Base-by-base conservation (phyloP, 1,140 invertebrate genomes). In the Dendrolimus punctatus region DNA sequence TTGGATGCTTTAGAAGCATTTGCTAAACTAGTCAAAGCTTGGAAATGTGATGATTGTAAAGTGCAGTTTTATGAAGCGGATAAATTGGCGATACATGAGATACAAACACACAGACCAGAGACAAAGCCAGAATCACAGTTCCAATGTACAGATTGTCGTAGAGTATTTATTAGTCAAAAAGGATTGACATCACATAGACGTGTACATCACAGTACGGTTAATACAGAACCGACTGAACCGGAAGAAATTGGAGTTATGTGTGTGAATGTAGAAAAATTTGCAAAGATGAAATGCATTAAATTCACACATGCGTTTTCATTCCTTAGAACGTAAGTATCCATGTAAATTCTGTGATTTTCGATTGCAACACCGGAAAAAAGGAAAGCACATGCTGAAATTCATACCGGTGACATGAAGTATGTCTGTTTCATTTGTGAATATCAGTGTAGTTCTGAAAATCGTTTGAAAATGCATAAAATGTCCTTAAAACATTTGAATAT, bases 401-500 rank as follows among this genome's bases (percentile, higher is more conserved):
- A 86, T 43, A 86, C 80, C 0, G 83, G 83, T 4, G 80, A 81
- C 51, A 80, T 84, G 75, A 84, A 81, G 55, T 86, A 77, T 51
- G 83, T 86, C 0, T 86, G 83, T 62, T 86, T 86, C 39, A 84
- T 86, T 39, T 86, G 83, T 45, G 83, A 86, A 55, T 86, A 86
- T 51, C 73, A 77, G 51, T 84, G 83, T 41, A 83, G 71, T 51
- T 84, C 83, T 0, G 78, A 80, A 46, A 81, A 84, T 44, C 64
- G 83, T 10, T 57, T 84, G 41, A 70, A 76, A 54, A 68, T 70
- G 8, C 83, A 86, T 43, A 86, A 86, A 56, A 54, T 62, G 46
- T 80, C 79, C 0, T 9, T 69, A n/a, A 86, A 83, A 63, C 83
- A 86, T 64, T 53, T 60, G 2, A 80, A 72, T 40, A 86, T 81